Percentiles rank a stretch among this genome's conserved stretches.
Evolutionary conservation across 2,113 vertebrate species (phyloP).

Genomic region (Odontophorus gujanensis): DNA sequence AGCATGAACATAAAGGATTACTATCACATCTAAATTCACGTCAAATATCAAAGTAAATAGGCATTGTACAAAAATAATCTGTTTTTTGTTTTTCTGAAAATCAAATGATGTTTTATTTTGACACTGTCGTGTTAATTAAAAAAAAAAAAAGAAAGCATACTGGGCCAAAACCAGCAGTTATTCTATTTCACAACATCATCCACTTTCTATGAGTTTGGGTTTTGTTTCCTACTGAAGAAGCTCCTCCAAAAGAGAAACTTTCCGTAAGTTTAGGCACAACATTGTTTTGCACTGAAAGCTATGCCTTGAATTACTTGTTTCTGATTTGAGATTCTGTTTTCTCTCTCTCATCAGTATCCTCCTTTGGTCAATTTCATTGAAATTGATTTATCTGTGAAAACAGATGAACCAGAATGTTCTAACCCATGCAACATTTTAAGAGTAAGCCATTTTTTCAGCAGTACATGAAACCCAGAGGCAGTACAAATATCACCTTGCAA

Average conservation of each 20-base stretch:
- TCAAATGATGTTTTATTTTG: background rate
- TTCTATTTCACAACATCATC: background rate
- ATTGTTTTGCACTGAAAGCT: background rate
- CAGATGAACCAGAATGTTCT: background rate
- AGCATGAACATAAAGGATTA: background rate
- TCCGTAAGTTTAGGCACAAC: background rate
- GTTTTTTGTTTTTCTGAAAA: background rate
- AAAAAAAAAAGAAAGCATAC: too few relatives aligned
- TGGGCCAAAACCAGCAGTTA: background rate
- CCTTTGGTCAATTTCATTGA: background rate
- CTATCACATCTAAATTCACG: background rate
- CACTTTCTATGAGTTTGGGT: background rate
- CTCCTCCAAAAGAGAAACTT: background rate
- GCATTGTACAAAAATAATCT: background rate
- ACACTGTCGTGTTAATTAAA: background rate
- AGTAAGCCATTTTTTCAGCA: background rate
- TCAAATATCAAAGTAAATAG: background rate
- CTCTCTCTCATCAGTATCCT: background rate
- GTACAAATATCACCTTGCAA: accelerated
- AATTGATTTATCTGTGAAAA: background rate
- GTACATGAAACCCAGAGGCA: background rate
- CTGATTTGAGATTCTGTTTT: background rate
- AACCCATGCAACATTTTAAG: background rate
- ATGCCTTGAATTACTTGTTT: background rate
- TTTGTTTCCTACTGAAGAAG: background rate